Percentiles rank a stretch among this genome's conserved stretches.
Conservation (phyloP, 1,140 invertebrate species). For the Ceratoteleas bidentatus region DNA sequence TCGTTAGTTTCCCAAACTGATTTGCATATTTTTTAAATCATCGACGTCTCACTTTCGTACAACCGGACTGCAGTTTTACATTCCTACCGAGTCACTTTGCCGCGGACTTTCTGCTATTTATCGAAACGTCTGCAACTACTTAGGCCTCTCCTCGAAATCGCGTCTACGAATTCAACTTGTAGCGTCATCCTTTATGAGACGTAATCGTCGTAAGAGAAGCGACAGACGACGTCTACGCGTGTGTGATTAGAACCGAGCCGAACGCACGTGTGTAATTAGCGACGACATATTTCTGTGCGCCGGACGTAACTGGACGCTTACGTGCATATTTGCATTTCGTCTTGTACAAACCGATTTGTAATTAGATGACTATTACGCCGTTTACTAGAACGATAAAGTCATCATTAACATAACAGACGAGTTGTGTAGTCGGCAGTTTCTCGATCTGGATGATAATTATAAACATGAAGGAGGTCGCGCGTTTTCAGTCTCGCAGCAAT, state of each 20-base stretch:
- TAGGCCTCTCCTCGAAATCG: constrained; percentile 14
- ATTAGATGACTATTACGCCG: constrained; percentile 69
- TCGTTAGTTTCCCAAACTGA: no score
- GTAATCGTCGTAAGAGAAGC: constrained; percentile 45
- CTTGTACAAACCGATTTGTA: constrained; percentile 68
- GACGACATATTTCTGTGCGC: constrained; percentile 65
- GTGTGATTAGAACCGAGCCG: constrained; percentile 56
- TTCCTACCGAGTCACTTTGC: not conserved
- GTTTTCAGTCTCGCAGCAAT: constrained; percentile 41
- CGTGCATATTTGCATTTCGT: constrained; percentile 68
- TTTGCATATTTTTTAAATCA: no score
- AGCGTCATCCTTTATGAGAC: constrained; percentile 28
- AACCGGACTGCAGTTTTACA: no score
- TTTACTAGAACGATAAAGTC: constrained; percentile 66
- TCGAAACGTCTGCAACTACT: constrained; percentile 37
- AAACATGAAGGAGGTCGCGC: constrained; percentile 60
- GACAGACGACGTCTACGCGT: constrained; percentile 43
- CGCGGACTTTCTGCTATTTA: constrained; percentile 17
- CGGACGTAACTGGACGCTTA: constrained; percentile 68
- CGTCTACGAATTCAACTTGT: constrained; percentile 35
- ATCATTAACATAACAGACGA: constrained; percentile 67
- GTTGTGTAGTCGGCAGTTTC: constrained; percentile 62
- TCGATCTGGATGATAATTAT: constrained; percentile 66
- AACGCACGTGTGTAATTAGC: constrained; percentile 62
- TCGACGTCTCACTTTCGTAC: no score